Conservation (phyloP, 1,140 invertebrate genomes). For the Bombus breviceps region DNA sequence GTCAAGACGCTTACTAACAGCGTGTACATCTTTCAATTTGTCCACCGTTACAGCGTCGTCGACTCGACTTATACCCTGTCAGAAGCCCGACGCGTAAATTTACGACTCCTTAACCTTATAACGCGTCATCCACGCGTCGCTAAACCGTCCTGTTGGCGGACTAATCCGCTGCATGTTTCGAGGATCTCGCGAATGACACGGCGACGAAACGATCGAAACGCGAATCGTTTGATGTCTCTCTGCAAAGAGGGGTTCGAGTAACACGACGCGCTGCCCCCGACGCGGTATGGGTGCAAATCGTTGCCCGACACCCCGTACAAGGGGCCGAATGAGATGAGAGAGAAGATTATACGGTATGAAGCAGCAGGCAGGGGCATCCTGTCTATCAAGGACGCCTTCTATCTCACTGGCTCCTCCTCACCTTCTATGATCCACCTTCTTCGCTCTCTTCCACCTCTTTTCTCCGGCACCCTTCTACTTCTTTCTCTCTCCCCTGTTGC, state of each 20-base stretch:
- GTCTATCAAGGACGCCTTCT: slow-evolving; percentile 78
- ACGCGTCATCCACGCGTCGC: not conserved
- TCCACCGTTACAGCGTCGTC: not conserved
- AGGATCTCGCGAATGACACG: not conserved
- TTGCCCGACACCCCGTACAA: slow-evolving; percentile 72
- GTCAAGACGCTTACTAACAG: no score
- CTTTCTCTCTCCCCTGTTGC: not conserved
- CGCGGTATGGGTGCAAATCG: slow-evolving; percentile 72
- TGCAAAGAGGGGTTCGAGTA: slow-evolving; percentile 23
- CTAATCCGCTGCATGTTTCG: not conserved
- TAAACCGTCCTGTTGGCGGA: not conserved
- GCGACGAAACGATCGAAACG: slow-evolving; percentile 38
- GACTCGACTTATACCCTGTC: not conserved
- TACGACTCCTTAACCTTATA: not conserved
- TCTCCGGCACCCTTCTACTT: not conserved
- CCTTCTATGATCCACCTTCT: slow-evolving; percentile 65
- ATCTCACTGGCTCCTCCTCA: slow-evolving; percentile 70
- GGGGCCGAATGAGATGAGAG: slow-evolving; percentile 76
- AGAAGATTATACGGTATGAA: slow-evolving; percentile 76
- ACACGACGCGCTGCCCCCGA: slow-evolving; percentile 55
- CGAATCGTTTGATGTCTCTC: slow-evolving; percentile 38
- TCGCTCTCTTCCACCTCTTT: slow-evolving; percentile 13
- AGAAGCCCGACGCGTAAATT: not conserved
- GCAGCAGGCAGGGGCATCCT: slow-evolving; percentile 76
- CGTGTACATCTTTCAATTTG: no score